Evolutionary conservation across 2,888 invertebrate species (phyloP).

Genomic region (Ectropis crepuscularia): DNA sequence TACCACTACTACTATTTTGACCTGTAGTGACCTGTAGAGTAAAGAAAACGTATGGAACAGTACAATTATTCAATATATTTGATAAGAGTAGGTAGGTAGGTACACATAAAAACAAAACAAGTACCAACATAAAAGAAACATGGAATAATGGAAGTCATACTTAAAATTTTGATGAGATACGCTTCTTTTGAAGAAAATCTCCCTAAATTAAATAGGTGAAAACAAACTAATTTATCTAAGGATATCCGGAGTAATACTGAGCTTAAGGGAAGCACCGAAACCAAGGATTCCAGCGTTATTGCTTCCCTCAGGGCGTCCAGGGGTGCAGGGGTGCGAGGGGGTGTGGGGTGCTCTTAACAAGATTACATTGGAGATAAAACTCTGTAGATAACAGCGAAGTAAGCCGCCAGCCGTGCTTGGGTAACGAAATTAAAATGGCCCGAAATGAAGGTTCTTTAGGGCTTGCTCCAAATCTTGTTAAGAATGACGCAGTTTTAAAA

Average conservation of each 20-base stretch:
- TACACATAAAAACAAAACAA: too few species aligned
- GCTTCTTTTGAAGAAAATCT: background rate
- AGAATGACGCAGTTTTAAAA: conserved; percentile 7
- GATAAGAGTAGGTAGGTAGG: too few species aligned
- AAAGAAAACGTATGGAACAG: too few species aligned
- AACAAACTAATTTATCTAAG: conserved; percentile 64
- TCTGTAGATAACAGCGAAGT: conserved; percentile 77
- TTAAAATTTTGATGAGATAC: too few species aligned
- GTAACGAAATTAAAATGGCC: conserved; percentile 77
- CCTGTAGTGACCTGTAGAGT: too few species aligned
- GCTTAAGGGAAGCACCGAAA: conserved; percentile 79
- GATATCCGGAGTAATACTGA: conserved; percentile 66
- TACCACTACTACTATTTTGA: too few species aligned
- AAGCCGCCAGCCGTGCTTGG: conserved; percentile 65
- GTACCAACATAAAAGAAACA: too few species aligned
- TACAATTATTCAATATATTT: too few species aligned
- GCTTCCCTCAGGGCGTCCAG: conserved; percentile 52
- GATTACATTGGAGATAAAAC: conserved; percentile 84
- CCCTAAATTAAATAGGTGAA: conserved; percentile 22
- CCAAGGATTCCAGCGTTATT: conserved; percentile 80
- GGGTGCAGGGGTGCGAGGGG: conserved; percentile 41
- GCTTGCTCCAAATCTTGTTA: conserved; percentile 19
- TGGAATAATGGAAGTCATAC: too few species aligned
- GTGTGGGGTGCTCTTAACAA: conserved; percentile 77
- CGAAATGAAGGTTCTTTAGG: conserved; percentile 43